A percentile compares a stretch with the other conserved stretches of the same genome.
Evolutionary conservation across 1,140 invertebrate genomes (phyloP).

Genomic region (Megathymus violae): DNA sequence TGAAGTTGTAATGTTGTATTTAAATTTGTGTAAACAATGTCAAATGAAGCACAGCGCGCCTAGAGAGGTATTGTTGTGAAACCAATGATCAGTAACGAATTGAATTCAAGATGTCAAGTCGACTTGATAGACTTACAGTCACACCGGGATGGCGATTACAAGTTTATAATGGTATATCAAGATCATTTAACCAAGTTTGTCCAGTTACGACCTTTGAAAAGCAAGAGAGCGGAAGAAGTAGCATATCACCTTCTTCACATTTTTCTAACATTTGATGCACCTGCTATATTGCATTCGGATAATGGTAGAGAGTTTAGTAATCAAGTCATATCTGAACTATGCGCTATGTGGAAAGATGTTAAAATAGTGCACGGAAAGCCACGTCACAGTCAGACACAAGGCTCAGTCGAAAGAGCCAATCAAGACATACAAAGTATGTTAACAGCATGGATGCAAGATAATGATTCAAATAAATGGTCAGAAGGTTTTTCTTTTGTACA

Average conservation of each 20-base stretch:
- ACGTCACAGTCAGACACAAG: constrained; percentile 46
- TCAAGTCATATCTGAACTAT: constrained; percentile 54
- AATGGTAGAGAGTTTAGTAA: constrained; percentile 72
- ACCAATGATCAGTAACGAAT: constrained; percentile 13
- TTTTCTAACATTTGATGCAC: constrained; percentile 66
- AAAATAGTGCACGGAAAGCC: constrained; percentile 70
- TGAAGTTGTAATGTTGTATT: constrained; percentile 62
- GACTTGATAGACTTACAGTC: constrained; percentile 80
- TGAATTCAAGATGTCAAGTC: constrained; percentile 67
- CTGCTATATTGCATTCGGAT: constrained; percentile 63
- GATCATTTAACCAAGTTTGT: constrained; percentile 80
- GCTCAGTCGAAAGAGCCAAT: constrained; percentile 56
- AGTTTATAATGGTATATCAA: constrained; percentile 80
- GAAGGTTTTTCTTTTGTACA: constrained; percentile 57
- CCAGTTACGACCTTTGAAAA: constrained; percentile 50
- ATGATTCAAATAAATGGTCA: constrained; percentile 56
- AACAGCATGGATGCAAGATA: constrained; percentile 52
- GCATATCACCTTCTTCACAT: constrained; percentile 51
- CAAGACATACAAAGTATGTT: constrained; percentile 69
- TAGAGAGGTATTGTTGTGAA: constrained; percentile 25
- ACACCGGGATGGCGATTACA: constrained; percentile 65
- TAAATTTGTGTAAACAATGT: constrained; percentile 43
- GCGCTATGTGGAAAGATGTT: constrained; percentile 62
- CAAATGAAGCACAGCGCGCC: constrained; percentile 10
- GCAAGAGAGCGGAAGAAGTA: constrained; percentile 55